phyloP scores from a whole-genome alignment of 2,113 vertebrate genomes.

The Pollachius pollachius region DNA sequence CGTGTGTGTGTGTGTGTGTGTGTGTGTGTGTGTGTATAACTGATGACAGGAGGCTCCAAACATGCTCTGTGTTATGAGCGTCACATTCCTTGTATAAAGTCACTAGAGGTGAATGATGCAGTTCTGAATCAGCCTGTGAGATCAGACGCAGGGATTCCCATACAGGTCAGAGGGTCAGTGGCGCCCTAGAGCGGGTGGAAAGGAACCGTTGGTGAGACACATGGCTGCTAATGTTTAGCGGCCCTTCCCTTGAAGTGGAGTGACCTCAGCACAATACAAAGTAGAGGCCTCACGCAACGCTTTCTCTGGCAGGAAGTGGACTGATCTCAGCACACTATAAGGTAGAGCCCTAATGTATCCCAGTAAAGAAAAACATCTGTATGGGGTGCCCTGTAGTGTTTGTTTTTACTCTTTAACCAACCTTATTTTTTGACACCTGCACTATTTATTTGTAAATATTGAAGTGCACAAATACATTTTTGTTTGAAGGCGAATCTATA shows the following conservation, averaged over 20 bases:
- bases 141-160: constrained; percentile 40
- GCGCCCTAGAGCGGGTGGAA: too few relatives aligned
- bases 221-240: constrained; percentile 50
- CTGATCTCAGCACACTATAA: not conserved
- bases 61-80: not conserved
- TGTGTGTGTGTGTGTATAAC: constrained; percentile 5
- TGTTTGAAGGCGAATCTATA: too few relatives aligned
- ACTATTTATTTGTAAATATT: too few relatives aligned
- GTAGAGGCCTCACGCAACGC: constrained; percentile 51
- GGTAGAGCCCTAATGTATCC: not conserved
- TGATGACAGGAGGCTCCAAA: not conserved
- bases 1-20: not conserved
- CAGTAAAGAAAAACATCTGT: too few relatives aligned
- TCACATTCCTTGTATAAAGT: not conserved
- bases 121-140: constrained; percentile 45
- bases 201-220: not conserved
- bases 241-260: constrained; percentile 48
- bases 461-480: too few relatives aligned
- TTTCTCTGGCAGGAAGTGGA: constrained; percentile 13
- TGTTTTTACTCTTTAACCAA: too few relatives aligned
- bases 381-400: too few relatives aligned
- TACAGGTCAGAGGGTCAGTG: too few relatives aligned
- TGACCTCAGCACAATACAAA: constrained; percentile 37
- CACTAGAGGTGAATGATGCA: constrained; percentile 13
- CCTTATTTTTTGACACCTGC: too few relatives aligned